A percentile compares a stretch with the other conserved stretches of the same genome.
These are phyloP conservation scores for Drosophila trichaetosa DNA, from an alignment of 2,888 invertebrate species.

Conservation along the genomic window DNA sequence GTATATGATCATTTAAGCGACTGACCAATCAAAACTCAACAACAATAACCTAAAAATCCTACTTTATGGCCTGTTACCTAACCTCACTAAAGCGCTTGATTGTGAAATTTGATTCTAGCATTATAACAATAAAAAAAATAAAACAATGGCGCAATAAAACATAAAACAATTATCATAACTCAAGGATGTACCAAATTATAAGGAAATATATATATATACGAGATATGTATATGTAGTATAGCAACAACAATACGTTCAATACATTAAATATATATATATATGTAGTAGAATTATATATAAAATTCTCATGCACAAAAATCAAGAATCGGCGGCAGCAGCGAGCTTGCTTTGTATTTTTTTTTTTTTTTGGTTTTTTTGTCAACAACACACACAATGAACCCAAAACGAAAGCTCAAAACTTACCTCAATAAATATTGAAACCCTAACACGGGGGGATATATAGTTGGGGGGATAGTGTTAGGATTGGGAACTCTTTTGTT, in stretches of 20 bases:
- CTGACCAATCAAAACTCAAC: conserved; percentile 33
- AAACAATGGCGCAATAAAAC: conserved; percentile 29
- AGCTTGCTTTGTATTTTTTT: conserved; percentile 25
- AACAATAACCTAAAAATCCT: conserved; percentile 32
- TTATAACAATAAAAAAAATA: conserved; percentile 21
- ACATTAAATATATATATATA: conserved; percentile 26
- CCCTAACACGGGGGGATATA: conserved; percentile 17
- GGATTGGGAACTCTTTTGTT: conserved; percentile 14
- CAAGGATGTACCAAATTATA: conserved; percentile 39
- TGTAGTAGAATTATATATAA: conserved; percentile 41
- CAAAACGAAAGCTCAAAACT: conserved; percentile 64
- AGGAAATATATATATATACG: conserved; percentile 30
- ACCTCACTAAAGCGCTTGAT: conserved; percentile 34
- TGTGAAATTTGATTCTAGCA: conserved; percentile 51
- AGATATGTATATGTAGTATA: conserved; percentile 39
- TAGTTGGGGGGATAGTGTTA: conserved; percentile 19
- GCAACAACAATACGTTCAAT: conserved; percentile 54
- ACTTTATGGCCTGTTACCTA: conserved; percentile 33
- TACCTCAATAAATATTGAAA: conserved; percentile 53
- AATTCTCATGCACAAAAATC: conserved; percentile 73
- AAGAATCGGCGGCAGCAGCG: conserved; percentile 59
- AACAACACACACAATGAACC: conserved; percentile 77
- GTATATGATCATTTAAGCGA: conserved; percentile 83
- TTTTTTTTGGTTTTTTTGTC: conserved; percentile 50
- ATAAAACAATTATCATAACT: conserved; percentile 26